Conservation (phyloP, 2,113 vertebrate species). For the Muntiacus reevesi region DNA sequence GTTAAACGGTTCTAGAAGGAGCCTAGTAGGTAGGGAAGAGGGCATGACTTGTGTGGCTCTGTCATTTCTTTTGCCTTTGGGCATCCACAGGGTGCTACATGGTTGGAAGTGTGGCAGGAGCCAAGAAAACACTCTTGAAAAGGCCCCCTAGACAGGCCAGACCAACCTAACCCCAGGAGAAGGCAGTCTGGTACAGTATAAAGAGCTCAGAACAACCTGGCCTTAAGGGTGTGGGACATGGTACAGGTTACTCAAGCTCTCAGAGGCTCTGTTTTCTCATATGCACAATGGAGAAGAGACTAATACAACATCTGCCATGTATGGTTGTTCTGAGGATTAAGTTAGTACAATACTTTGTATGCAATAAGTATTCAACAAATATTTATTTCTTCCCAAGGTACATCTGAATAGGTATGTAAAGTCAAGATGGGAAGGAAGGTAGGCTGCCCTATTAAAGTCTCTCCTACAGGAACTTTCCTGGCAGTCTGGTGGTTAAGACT, state of each 20-base stretch:
- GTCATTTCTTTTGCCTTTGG: conserved; percentile 9
- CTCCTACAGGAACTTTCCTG: not conserved
- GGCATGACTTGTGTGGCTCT: not conserved
- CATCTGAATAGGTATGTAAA: not conserved
- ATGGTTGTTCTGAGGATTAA: conserved; percentile 13
- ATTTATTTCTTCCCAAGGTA: conserved; percentile 13
- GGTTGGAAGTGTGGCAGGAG: not conserved
- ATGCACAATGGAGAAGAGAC: conserved; percentile 1
- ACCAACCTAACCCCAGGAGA: not conserved
- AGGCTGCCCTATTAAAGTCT: not conserved
- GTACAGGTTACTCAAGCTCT: not conserved
- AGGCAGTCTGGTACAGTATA: not conserved
- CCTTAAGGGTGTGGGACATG: not conserved
- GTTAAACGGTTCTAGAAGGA: not conserved
- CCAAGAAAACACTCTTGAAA: conserved; percentile 29
- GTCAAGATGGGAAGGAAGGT: not conserved
- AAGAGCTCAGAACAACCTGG: not conserved
- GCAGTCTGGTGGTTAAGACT: not conserved
- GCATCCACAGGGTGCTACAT: not conserved
- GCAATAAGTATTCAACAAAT: not conserved
- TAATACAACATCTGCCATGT: not conserved
- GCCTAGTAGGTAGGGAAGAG: not conserved
- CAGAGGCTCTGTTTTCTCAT: conserved; percentile 4
- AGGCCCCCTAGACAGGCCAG: not conserved
- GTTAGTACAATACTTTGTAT: not conserved